Conservation (phyloP, 2,113 vertebrate species). For the Orcinus orca region DNA sequence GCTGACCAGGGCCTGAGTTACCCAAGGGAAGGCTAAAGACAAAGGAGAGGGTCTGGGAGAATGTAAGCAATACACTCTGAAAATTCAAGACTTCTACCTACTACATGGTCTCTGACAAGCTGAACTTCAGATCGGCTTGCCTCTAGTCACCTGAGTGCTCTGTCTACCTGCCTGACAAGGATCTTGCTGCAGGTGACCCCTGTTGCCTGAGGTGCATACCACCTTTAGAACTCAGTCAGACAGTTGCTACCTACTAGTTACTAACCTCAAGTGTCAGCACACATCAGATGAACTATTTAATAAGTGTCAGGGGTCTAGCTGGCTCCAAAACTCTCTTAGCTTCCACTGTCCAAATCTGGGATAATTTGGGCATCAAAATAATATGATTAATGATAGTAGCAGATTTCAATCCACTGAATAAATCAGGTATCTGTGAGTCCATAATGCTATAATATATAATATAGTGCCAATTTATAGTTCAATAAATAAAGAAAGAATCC, state of each 20-base stretch:
- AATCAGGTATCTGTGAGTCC: neutral
- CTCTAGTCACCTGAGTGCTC: neutral
- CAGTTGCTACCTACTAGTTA: neutral
- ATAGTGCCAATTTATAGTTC: neutral
- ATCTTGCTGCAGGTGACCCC: neutral
- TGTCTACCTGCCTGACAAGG: neutral
- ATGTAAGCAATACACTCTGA: neutral
- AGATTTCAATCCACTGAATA: neutral
- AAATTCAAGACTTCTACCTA: neutral
- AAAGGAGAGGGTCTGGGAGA: neutral
- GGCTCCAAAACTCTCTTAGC: neutral
- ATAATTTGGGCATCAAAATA: conserved; percentile 9
- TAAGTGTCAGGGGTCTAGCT: neutral
- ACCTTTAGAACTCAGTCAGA: neutral
- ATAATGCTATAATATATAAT: neutral
- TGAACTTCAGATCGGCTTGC: neutral
- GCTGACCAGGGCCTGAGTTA: neutral
- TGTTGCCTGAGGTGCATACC: neutral
- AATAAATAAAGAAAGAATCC: neutral
- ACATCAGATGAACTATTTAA: neutral
- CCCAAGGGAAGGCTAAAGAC: neutral
- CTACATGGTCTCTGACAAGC: neutral
- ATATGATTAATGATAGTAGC: neutral
- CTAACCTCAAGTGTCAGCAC: neutral
- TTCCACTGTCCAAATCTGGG: neutral